phyloP scores from a whole-genome alignment of 2,797 vertebrate species.

The Gouania willdenowi region DNA sequence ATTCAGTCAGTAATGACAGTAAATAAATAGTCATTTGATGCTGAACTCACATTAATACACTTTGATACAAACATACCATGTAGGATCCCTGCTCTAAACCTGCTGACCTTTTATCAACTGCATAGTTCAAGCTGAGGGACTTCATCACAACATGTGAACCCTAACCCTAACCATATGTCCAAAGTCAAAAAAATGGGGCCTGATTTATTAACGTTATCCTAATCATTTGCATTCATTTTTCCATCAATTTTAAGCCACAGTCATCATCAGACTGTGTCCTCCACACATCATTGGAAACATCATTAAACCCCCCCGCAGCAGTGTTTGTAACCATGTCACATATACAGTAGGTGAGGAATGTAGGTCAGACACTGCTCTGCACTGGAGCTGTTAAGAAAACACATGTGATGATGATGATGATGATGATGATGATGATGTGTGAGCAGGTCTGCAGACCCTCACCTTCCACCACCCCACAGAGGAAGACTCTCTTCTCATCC shows the following conservation, averaged over 20 bases:
- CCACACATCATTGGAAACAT: conserved; percentile 9
- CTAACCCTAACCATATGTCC: too few species aligned
- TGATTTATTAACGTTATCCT: neutral
- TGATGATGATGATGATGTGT: conserved; percentile 16
- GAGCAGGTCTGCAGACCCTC: conserved; percentile 35
- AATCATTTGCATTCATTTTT: neutral
- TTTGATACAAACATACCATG: too few species aligned
- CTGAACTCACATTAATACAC: too few species aligned
- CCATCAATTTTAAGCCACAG: neutral
- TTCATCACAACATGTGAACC: too few species aligned
- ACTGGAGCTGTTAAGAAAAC: too few species aligned
- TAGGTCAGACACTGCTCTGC: conserved; percentile 35
- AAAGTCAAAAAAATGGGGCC: too few species aligned
- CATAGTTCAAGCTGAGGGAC: too few species aligned
- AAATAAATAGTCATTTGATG: too few species aligned
- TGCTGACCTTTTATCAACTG: too few species aligned
- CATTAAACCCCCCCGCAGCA: conserved; percentile 30
- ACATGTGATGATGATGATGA: too few species aligned
- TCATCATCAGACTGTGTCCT: conserved; percentile 4
- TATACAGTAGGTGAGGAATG: conserved; percentile 26
- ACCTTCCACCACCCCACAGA: conserved; percentile 83
- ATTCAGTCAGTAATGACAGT: too few species aligned
- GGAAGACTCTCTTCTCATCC: conserved; percentile 69
- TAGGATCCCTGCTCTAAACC: too few species aligned
- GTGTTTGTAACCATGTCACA: conserved; percentile 24